phyloP scores from a whole-genome alignment of 2,888 invertebrate genomes.

The Dioctria rufipes region DNA sequence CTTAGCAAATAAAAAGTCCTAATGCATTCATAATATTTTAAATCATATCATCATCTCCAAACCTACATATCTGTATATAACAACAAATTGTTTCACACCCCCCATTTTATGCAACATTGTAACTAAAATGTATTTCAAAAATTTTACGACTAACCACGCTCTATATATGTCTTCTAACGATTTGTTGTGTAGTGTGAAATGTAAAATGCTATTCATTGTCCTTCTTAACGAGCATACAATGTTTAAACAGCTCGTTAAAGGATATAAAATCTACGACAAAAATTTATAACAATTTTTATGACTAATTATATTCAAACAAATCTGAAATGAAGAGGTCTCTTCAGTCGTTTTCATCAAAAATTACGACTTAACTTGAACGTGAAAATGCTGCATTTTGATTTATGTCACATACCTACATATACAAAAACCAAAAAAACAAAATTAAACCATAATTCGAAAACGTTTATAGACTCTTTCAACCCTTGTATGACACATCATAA shows the following conservation, averaged over 20 bases:
- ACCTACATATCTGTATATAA: no score
- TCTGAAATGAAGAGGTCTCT: conserved; percentile 35
- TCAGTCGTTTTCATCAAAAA: conserved; percentile 29
- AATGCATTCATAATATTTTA: background rate
- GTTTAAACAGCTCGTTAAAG: conserved; percentile 41
- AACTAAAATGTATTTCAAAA: conserved; percentile 15
- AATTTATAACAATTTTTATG: conserved; percentile 18
- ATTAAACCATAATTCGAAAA: no score
- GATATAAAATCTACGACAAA: conserved; percentile 4
- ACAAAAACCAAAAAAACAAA: no score
- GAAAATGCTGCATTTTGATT: background rate
- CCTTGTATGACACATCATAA: conserved; percentile 31
- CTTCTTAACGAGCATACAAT: background rate
- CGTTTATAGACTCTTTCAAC: background rate
- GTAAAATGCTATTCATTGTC: conserved; percentile 20
- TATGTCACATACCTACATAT: background rate
- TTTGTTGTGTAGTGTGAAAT: background rate
- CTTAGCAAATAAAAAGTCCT: background rate
- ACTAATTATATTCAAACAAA: conserved; percentile 45
- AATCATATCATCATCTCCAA: no score
- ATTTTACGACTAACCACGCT: conserved; percentile 9
- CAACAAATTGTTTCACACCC: no score
- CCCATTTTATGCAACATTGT: conserved; percentile 26
- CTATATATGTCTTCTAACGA: conserved; percentile 2
- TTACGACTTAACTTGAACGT: background rate